Conservation (phyloP, 2,113 vertebrate species). For the Psephotus haematonotus region DNA sequence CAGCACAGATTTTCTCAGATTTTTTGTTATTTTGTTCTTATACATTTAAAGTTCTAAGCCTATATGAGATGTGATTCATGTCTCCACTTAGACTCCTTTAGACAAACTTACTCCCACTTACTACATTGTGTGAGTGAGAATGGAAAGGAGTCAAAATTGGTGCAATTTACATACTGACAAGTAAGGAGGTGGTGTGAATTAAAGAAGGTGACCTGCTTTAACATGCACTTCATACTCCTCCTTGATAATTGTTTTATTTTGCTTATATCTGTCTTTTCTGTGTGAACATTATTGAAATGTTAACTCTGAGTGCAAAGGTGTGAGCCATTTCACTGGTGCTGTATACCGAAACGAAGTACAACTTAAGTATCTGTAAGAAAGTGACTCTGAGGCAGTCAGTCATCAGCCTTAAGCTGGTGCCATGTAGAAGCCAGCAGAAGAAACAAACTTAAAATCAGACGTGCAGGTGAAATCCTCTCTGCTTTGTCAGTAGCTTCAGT, state of each 20-base stretch:
- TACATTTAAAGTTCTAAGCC: not conserved
- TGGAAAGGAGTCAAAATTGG: constrained; percentile 33
- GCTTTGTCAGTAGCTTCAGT: not conserved
- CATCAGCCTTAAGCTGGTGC: not conserved
- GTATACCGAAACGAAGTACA: not conserved
- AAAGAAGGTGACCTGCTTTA: constrained; percentile 19
- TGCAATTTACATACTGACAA: constrained; percentile 29
- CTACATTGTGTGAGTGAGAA: constrained; percentile 24
- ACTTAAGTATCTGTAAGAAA: not conserved
- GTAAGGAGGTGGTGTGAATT: not conserved
- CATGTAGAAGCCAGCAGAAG: not conserved
- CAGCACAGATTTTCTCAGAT: not conserved
- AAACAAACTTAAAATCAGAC: not conserved
- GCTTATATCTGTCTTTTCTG: not conserved
- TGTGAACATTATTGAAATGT: not conserved
- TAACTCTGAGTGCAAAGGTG: not conserved
- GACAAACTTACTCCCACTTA: constrained; percentile 31
- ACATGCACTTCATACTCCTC: not conserved
- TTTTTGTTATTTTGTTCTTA: not conserved
- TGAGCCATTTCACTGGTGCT: not conserved
- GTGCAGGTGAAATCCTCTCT: not conserved
- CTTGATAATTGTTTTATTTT: constrained; percentile 3
- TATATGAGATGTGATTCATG: constrained; percentile 9
- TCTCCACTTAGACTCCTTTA: not conserved
- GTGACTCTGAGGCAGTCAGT: not conserved